These are phyloP conservation scores for Gouania willdenowi DNA, from an alignment of 2,797 vertebrate species.

Conservation along the genomic window DNA sequence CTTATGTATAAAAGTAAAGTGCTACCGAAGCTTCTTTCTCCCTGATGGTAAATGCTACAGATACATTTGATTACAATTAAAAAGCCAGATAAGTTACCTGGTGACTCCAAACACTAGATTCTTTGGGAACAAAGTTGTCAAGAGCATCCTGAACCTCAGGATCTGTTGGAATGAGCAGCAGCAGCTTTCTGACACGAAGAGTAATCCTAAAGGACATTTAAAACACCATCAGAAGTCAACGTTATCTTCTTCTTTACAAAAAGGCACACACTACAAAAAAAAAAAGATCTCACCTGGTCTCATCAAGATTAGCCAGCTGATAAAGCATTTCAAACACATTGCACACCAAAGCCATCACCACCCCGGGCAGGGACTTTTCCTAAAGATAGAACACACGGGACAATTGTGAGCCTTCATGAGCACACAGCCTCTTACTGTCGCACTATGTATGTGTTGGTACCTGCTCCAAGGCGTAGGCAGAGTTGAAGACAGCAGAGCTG, in stretches of 20 bases:
- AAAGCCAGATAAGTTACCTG: conserved; percentile 58
- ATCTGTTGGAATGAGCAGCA: conserved; percentile 95
- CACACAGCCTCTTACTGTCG: not conserved
- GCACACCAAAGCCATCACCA: conserved; percentile 97
- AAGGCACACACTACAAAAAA: too few relatives aligned
- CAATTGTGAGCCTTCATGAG: not conserved
- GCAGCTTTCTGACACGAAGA: conserved; percentile 91
- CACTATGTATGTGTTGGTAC: conserved; percentile 55
- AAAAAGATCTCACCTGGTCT: conserved; percentile 78
- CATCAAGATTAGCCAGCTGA: conserved; percentile 95
- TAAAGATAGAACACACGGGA: conserved; percentile 42
- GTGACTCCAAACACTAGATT: conserved; percentile 82
- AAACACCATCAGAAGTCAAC: not conserved
- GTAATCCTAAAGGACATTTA: conserved; percentile 84
- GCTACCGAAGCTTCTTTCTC: too few relatives aligned
- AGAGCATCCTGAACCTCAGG: conserved; percentile 97
- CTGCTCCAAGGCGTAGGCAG: conserved; percentile 96
- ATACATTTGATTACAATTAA: too few relatives aligned
- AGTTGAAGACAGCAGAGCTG: conserved; percentile 86
- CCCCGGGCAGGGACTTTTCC: conserved; percentile 97
- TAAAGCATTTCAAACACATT: conserved; percentile 99
- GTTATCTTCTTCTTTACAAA: too few relatives aligned
- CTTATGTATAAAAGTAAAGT: too few relatives aligned
- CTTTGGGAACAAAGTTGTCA: conserved; percentile 87
- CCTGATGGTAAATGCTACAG: not conserved